Evolutionary conservation across 2,888 invertebrate species (phyloP).

Genomic region (Pollenia griseotomentosa): DNA sequence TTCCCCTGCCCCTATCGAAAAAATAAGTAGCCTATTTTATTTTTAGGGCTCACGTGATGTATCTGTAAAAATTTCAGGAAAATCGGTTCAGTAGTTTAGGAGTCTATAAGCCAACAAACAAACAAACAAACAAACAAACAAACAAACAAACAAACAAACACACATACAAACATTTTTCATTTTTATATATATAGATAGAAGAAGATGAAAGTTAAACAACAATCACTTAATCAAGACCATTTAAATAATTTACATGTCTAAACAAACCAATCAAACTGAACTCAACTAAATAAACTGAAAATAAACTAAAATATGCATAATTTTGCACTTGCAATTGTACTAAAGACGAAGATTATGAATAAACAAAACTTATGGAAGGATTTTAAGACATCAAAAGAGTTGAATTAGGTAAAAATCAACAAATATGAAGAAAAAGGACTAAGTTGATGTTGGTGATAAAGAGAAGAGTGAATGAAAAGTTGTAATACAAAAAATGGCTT

Average conservation of each 20-base stretch:
- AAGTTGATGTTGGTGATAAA: constrained; percentile 25
- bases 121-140: too few relatives aligned
- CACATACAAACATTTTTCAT: too few relatives aligned
- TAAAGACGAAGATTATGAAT: constrained; percentile 9
- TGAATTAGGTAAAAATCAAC: not conserved
- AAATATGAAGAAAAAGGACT: not conserved
- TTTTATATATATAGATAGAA: too few relatives aligned
- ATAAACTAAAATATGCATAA: constrained; percentile 13
- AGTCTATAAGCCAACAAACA: too few relatives aligned
- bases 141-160: too few relatives aligned
- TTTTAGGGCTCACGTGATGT: too few relatives aligned
- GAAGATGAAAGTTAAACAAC: constrained; percentile 40
- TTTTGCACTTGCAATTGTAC: constrained; percentile 15
- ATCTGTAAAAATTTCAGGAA: too few relatives aligned
- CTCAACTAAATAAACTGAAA: constrained; percentile 19
- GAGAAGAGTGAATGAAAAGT: constrained; percentile 18
- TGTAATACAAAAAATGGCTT: constrained; percentile 4
- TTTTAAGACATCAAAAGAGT: not conserved
- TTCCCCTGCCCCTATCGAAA: too few relatives aligned
- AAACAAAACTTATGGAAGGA: constrained; percentile 28
- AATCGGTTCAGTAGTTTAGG: too few relatives aligned
- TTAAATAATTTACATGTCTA: constrained; percentile 64
- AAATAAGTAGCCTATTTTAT: too few relatives aligned
- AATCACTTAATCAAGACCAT: constrained; percentile 64
- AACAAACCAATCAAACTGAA: constrained; percentile 62